Evolutionary conservation across 2,888 invertebrate genomes (phyloP).

Genomic region (Latrodectus hesperus): DNA sequence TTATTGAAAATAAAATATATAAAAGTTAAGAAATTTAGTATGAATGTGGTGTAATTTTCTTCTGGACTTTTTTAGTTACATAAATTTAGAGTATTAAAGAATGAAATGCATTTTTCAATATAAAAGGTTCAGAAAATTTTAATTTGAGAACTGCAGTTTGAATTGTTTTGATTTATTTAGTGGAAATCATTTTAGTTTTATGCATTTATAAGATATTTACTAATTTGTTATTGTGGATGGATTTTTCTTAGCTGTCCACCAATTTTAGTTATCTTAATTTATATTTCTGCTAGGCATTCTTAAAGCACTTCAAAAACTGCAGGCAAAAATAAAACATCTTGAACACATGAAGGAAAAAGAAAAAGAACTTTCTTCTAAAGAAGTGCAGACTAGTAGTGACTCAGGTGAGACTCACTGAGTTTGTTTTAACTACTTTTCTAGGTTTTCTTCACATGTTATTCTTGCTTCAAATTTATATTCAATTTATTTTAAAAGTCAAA

Average conservation of each 20-base stretch:
- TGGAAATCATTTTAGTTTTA: no score
- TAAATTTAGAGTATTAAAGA: no score
- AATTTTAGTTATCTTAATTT: slow-evolving; percentile 27
- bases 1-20: not conserved
- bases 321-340: slow-evolving; percentile 41
- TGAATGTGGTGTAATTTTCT: not conserved
- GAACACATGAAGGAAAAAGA: slow-evolving; percentile 43
- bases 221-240: no score
- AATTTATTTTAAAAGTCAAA: no score
- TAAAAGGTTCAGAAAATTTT: not conserved
- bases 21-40: not conserved
- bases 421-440: no score
- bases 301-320: slow-evolving; percentile 50
- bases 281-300: slow-evolving; percentile 59
- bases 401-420: slow-evolving; percentile 31
- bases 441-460: no score
- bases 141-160: slow-evolving; percentile 3
- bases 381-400: slow-evolving; percentile 4
- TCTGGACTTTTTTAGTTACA: no score
- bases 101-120: no score
- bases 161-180: not conserved
- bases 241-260: not conserved
- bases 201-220: no score
- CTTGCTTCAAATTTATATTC: no score
- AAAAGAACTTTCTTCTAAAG: slow-evolving; percentile 19